A percentile compares a stretch with the other conserved stretches of the same genome.
phyloP scores from a whole-genome alignment of 2,113 vertebrate genomes.

The Mustelus asterias region DNA sequence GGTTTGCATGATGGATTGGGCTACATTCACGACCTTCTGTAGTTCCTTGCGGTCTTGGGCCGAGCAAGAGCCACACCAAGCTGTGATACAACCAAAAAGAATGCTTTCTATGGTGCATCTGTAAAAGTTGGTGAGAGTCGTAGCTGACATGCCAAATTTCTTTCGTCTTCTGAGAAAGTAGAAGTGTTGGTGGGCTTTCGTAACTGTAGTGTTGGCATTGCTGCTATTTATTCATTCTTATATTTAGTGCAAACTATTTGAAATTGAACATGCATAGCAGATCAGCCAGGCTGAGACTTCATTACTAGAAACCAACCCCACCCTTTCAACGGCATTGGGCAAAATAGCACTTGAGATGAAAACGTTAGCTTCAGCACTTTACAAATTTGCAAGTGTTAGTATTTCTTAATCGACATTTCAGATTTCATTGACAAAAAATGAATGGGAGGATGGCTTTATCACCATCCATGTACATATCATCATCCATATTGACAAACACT shows the following conservation, averaged over 20 bases:
- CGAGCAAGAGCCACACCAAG: too few species aligned
- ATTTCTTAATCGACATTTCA: neutral
- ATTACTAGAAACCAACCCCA: conserved; percentile 43
- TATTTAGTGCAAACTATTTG: conserved; percentile 62
- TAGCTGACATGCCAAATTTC: too few species aligned
- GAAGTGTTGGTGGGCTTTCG: too few species aligned
- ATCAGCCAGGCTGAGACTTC: conserved; percentile 53
- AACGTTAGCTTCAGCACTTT: neutral
- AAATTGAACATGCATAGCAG: conserved; percentile 53
- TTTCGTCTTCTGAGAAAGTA: too few species aligned
- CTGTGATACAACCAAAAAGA: too few species aligned
- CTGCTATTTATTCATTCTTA: conserved; percentile 62
- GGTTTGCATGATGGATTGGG: too few species aligned
- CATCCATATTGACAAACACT: neutral
- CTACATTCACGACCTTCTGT: too few species aligned
- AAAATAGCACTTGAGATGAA: neutral
- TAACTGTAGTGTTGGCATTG: too few species aligned
- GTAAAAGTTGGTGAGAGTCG: too few species aligned
- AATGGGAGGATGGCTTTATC: neutral
- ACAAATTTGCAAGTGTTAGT: neutral
- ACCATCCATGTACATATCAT: neutral
- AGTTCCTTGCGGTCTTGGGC: too few species aligned
- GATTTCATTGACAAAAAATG: neutral
- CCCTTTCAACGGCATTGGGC: conserved; percentile 46
- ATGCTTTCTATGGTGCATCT: too few species aligned